Evolutionary conservation across 1,140 invertebrate species (phyloP), one percentile per base, ranked within the genome.

Genomic region (Epicauta chinensis): DNA sequence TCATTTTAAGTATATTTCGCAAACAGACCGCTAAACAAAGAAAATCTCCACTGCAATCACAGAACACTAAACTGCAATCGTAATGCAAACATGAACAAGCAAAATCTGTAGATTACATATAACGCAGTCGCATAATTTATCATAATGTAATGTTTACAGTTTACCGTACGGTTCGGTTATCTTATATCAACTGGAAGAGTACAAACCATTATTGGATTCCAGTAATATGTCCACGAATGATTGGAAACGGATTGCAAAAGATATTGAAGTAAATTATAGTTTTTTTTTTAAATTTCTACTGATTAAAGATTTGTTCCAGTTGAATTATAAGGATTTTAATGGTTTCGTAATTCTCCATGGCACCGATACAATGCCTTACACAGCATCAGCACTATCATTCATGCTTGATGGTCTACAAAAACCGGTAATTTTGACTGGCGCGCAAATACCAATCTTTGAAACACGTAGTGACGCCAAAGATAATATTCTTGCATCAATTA

Each of bases 271-370:
- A 73, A 69, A 64, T 55, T 16, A n/a, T n/a, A n/a, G n/a, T n/a
- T n/a, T n/a, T n/a, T n/a, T n/a, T 32, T n/a, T n/a, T n/a, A n/a
- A n/a, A n/a, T 23, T 5, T 3, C 23, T 7, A 31, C 14, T n/a
- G 23, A 10, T 30, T n/a, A 23, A 23, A 7, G 23, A 23, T 23
- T 17, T 29, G 13, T 63, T 64, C 48, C 52, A 68, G 66, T 39
- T 48, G 29, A 47, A 59, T n/a, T 66, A 67, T 46, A 12, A 56
- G n/a, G 32, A 58, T n/a, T 97, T 85, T 64, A 91, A 97, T 68
- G 94, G 93, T 0, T 99, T 98, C 68, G 91, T 99, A 0, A 80
- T 98, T 2, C 78, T 98, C 0, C 96, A 98, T 66, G 96, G 96
- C 6, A 98, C 96, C 0, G 96, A 99, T 71, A 99, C 96, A 0